phyloP scores from a whole-genome alignment of 2,888 invertebrate species.

The Acanthosepion pharaonis region DNA sequence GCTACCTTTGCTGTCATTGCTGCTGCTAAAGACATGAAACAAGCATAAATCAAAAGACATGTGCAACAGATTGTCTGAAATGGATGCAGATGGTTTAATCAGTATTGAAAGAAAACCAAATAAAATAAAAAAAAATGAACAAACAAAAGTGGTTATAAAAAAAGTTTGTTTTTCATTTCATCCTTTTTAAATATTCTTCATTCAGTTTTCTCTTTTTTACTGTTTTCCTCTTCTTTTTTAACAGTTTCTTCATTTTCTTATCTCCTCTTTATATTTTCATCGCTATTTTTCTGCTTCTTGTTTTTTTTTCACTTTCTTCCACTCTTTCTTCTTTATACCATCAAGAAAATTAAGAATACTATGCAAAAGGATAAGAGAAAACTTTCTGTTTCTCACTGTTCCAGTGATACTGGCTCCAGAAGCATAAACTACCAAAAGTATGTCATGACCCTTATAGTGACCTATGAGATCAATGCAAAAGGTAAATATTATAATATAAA shows the following conservation, averaged over 20 bases:
- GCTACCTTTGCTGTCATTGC: neutral
- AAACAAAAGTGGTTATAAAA: neutral
- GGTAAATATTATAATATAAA: neutral
- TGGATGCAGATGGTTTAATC: constrained; percentile 20
- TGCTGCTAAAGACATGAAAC: constrained; percentile 23
- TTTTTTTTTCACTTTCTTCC: neutral
- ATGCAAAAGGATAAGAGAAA: neutral
- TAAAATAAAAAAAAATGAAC: neutral
- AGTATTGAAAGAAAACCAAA: neutral
- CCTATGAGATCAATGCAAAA: neutral
- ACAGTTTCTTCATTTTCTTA: neutral
- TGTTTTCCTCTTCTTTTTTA: neutral
- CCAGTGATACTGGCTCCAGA: neutral
- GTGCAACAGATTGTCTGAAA: neutral
- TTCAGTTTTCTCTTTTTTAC: neutral
- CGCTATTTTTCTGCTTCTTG: neutral
- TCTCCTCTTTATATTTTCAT: neutral
- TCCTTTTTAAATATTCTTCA: neutral
- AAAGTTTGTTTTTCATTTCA: neutral
- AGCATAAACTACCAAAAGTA: neutral
- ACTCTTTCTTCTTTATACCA: neutral
- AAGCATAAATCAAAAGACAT: constrained; percentile 33
- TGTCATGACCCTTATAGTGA: neutral
- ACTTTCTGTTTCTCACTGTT: neutral
- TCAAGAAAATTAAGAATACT: neutral